Conservation (phyloP, 2,113 vertebrate genomes). For the Bubo blakistoni region DNA sequence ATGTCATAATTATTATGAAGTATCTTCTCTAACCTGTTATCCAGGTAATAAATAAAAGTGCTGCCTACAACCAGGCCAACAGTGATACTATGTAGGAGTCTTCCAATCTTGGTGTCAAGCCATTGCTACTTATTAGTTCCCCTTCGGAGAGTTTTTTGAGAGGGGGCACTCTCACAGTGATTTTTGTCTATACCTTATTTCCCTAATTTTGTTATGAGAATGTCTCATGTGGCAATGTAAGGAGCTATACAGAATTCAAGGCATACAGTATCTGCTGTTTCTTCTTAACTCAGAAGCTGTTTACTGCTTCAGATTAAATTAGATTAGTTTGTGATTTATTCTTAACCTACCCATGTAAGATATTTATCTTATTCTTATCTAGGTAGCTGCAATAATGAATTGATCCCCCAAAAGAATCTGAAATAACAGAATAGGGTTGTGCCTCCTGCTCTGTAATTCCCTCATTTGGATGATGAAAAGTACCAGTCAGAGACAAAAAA, state of each 20-base stretch:
- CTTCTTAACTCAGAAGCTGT: neutral
- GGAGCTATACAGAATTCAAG: neutral
- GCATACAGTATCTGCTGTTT: neutral
- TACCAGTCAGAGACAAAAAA: neutral
- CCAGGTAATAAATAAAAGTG: neutral
- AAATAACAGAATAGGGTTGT: neutral
- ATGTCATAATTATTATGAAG: neutral
- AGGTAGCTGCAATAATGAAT: neutral
- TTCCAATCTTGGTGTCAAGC: neutral
- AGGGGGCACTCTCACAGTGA: neutral
- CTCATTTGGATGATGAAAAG: neutral
- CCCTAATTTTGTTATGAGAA: neutral
- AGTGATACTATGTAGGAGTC: neutral
- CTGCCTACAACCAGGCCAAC: neutral
- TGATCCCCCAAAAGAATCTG: neutral
- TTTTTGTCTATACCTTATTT: neutral
- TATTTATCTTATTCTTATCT: neutral
- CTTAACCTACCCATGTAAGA: neutral
- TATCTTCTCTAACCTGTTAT: neutral
- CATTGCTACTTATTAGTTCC: neutral
- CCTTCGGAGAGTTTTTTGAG: neutral
- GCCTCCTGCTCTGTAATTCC: neutral
- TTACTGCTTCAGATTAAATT: neutral
- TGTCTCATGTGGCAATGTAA: neutral
- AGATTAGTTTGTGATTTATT: neutral